These are phyloP conservation scores for Arctia plantaginis DNA, from an alignment of 2,888 invertebrate genomes.

Conservation along the genomic window DNA sequence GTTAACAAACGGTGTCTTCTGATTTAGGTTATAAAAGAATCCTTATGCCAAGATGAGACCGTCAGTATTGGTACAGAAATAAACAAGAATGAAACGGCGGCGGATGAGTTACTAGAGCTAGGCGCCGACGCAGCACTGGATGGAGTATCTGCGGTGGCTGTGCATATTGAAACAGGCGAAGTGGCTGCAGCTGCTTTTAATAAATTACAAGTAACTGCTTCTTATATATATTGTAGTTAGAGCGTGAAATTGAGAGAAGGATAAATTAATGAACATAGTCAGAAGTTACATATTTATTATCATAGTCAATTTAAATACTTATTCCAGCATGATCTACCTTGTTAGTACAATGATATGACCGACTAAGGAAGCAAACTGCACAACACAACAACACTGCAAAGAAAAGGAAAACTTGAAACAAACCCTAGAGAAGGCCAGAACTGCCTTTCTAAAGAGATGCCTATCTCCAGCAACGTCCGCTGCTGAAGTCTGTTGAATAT, in stretches of 20 bases:
- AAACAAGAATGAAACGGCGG: slow-evolving; percentile 82
- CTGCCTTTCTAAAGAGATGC: too few relatives aligned
- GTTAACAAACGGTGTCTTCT: slow-evolving; percentile 21
- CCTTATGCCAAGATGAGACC: slow-evolving; percentile 88
- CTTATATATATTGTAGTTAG: slow-evolving; percentile 6
- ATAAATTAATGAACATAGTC: not conserved
- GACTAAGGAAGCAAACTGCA: too few relatives aligned
- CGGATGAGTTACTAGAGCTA: slow-evolving; percentile 87
- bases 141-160: slow-evolving; percentile 88
- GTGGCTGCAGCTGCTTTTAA: slow-evolving; percentile 89
- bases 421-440: too few relatives aligned
- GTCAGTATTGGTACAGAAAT: slow-evolving; percentile 87
- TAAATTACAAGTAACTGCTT: slow-evolving; percentile 87
- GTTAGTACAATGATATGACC: too few relatives aligned
- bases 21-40: slow-evolving; percentile 78
- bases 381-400: too few relatives aligned
- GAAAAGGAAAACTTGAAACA: too few relatives aligned
- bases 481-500: too few relatives aligned
- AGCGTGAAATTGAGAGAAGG: not conserved
- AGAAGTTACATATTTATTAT: not conserved
- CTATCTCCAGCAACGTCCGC: too few relatives aligned
- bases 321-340: too few relatives aligned
- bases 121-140: slow-evolving; percentile 87
- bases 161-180: slow-evolving; percentile 82
- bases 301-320: too few relatives aligned